Conservation (phyloP, 2,113 vertebrate species). For the Pungitius pungitius region DNA sequence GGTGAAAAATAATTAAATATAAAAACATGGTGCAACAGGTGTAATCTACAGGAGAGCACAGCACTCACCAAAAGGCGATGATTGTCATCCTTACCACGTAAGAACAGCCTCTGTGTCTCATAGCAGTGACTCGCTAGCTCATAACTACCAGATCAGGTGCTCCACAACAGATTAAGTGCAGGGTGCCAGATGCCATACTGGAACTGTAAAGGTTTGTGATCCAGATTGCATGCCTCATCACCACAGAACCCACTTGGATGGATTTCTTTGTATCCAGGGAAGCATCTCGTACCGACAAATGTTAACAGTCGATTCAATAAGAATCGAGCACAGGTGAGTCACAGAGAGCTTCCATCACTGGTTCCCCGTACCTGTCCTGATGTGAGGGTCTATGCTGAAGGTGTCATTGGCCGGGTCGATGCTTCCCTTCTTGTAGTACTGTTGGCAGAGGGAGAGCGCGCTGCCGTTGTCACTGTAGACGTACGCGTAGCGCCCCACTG, state of each 20-base stretch:
- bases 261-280: not conserved
- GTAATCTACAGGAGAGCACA: not conserved
- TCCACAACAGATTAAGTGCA: not conserved
- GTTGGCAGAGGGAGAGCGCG: constrained; percentile 88
- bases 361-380: constrained; percentile 81
- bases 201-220: not conserved
- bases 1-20: constrained; percentile 6
- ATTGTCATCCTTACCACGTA: not conserved
- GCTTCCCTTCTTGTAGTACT: constrained; percentile 87
- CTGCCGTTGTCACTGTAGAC: constrained; percentile 81
- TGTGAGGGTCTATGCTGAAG: constrained; percentile 89
- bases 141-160: not conserved
- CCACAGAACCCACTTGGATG: not conserved
- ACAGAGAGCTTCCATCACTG: not conserved
- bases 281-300: not conserved
- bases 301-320: constrained; percentile 13
- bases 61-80: not conserved
- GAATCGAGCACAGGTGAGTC: not conserved
- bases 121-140: not conserved
- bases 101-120: not conserved
- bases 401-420: constrained; percentile 94
- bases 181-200: not conserved
- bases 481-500: constrained; percentile 91
- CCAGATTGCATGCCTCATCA: not conserved
- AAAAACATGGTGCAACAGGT: not conserved